Evolutionary conservation across 2,888 invertebrate species (phyloP).

Genomic region (Venusia cambrica): DNA sequence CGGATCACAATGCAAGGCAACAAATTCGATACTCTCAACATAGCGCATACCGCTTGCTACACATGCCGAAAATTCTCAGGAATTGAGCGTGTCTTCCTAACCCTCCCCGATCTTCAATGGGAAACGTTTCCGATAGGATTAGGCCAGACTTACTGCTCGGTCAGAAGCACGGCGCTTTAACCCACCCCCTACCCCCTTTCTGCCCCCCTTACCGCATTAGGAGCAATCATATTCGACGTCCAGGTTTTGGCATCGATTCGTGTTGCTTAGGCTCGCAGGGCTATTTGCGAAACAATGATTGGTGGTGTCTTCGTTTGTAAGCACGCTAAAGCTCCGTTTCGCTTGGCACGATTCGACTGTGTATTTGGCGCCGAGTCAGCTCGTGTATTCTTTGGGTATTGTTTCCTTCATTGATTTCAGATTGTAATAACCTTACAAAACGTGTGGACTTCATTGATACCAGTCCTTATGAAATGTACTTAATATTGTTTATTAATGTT

Average conservation of each 20-base stretch:
- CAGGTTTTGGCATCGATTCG: constrained; percentile 77
- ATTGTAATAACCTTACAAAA: too few relatives aligned
- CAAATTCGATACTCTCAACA: too few relatives aligned
- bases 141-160: constrained; percentile 80
- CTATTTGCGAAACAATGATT: constrained; percentile 76
- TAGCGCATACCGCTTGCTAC: constrained; percentile 6
- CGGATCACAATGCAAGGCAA: too few relatives aligned
- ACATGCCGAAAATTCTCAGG: constrained; percentile 34
- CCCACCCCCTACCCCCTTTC: constrained; percentile 40
- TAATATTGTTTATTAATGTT: too few relatives aligned
- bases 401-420: neutral
- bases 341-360: constrained; percentile 29
- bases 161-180: constrained; percentile 72
- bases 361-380: neutral
- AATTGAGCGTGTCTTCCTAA: constrained; percentile 54
- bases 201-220: constrained; percentile 63
- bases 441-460: too few relatives aligned
- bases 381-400: constrained; percentile 2
- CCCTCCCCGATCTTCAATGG: constrained; percentile 73
- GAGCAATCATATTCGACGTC: constrained; percentile 80
- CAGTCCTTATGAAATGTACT: too few relatives aligned
- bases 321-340: constrained; percentile 47
- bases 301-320: constrained; percentile 68
- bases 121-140: constrained; percentile 79
- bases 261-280: constrained; percentile 69